Percentiles rank a stretch among this genome's conserved stretches.
phyloP scores from a whole-genome alignment of 2,888 invertebrate species.

The Piscicola geometra region DNA sequence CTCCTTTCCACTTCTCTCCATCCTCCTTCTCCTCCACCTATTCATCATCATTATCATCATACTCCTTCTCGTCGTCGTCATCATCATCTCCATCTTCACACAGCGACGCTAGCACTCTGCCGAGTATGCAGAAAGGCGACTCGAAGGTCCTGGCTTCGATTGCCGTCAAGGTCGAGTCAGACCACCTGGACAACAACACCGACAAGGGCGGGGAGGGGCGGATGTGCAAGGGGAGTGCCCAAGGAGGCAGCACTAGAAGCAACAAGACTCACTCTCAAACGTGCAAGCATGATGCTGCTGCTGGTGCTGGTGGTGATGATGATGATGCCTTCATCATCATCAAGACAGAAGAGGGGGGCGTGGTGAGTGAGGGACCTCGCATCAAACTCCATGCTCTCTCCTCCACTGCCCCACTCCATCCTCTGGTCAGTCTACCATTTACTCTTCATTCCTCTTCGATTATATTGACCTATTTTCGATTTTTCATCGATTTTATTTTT shows the following conservation, averaged over 20 bases:
- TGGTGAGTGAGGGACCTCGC: no score
- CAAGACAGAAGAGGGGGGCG: no score
- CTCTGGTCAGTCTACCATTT: no score
- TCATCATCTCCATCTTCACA: not conserved
- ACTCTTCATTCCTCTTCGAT: no score
- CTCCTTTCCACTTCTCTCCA: constrained; percentile 1
- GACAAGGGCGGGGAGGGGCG: not conserved
- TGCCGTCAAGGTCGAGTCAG: not conserved
- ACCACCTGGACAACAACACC: not conserved
- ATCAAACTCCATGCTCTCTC: no score
- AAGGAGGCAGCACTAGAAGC: constrained; percentile 1
- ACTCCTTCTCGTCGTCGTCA: constrained; percentile 3
- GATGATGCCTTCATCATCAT: no score
- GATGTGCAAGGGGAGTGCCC: not conserved
- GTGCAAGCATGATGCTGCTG: not conserved
- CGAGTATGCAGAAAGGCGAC: not conserved
- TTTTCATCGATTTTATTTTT: not conserved
- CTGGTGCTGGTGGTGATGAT: constrained; percentile 9
- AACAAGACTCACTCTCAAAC: constrained; percentile 38
- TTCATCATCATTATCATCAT: not conserved
- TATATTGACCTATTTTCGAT: no score
- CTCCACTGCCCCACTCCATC: no score
- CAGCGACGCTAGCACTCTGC: not conserved
- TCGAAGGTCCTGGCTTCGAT: not conserved
- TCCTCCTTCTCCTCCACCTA: not conserved